Conservation (phyloP, 2,888 invertebrate species). For the Limenitis camilla region DNA sequence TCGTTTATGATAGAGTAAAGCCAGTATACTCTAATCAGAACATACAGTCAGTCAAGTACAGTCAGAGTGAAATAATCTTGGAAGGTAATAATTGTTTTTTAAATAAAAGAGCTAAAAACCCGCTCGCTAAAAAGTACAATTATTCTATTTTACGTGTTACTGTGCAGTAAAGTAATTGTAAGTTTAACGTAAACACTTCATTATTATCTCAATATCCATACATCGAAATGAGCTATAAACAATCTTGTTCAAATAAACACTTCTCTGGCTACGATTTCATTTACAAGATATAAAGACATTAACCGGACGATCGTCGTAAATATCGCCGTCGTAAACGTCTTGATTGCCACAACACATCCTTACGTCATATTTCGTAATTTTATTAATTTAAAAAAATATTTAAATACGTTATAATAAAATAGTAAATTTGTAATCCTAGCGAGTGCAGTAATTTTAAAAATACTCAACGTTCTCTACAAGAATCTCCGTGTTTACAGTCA, state of each 20-base stretch:
- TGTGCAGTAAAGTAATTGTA: background rate
- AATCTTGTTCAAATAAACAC: conserved; percentile 12
- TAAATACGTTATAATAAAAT: background rate
- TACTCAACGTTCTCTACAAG: conserved; percentile 46
- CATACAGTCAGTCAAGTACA: too few relatives aligned
- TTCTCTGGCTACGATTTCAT: conserved; percentile 4
- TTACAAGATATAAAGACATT: conserved; percentile 21
- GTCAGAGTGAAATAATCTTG: too few relatives aligned
- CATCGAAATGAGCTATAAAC: conserved; percentile 3
- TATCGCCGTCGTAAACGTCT: conserved; percentile 23
- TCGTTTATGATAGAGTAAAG: too few relatives aligned
- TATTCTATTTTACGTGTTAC: too few relatives aligned
- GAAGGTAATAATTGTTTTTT: too few relatives aligned
- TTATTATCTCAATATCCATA: conserved; percentile 2
- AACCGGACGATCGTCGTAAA: conserved; percentile 23
- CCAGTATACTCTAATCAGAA: too few relatives aligned
- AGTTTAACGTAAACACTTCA: background rate
- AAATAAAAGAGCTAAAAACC: too few relatives aligned
- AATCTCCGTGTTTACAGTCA: conserved; percentile 54
- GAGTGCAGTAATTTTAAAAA: conserved; percentile 30
- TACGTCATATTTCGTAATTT: conserved; percentile 11
- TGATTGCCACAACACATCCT: conserved; percentile 16
- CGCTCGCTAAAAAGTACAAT: background rate
- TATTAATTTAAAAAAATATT: background rate
- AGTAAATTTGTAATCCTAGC: background rate